phyloP scores from a whole-genome alignment of 2,797 vertebrate species.

The Clarias fuscus region DNA sequence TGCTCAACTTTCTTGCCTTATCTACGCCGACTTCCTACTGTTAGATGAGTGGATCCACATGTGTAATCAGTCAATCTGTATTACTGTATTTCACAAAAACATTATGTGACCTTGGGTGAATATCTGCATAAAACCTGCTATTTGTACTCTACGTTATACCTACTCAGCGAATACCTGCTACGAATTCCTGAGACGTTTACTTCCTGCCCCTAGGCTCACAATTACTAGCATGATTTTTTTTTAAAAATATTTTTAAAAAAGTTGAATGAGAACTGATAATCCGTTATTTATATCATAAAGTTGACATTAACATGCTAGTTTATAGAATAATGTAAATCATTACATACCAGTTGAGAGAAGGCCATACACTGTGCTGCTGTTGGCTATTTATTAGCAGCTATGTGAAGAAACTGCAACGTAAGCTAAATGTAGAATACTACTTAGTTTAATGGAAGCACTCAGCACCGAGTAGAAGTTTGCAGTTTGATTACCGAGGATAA shows the following conservation, averaged over 20 bases:
- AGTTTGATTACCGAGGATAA: slow-evolving; percentile 25
- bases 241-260: not conserved
- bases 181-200: not conserved
- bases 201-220: not conserved
- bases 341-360: slow-evolving; percentile 1
- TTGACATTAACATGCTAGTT: slow-evolving; percentile 15
- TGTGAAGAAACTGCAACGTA: slow-evolving; percentile 7
- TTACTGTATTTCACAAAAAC: not conserved
- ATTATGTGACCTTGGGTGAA: slow-evolving; percentile 2
- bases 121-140: slow-evolving; percentile 15
- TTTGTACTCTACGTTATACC: not conserved
- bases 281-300: slow-evolving; percentile 1
- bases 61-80: not conserved
- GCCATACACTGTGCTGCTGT: not conserved
- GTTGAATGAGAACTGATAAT: slow-evolving; percentile 18
- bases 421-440: slow-evolving; percentile 28
- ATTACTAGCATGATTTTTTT: not conserved
- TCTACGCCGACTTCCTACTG: not conserved
- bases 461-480: slow-evolving; percentile 14
- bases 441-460: slow-evolving; percentile 42
- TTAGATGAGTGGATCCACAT: not conserved
- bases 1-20: not conserved
- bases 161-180: not conserved
- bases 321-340: slow-evolving; percentile 19
- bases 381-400: slow-evolving; percentile 31